Conservation (phyloP, 2,113 vertebrate genomes). For the Ptilorrhoa leucosticta region DNA sequence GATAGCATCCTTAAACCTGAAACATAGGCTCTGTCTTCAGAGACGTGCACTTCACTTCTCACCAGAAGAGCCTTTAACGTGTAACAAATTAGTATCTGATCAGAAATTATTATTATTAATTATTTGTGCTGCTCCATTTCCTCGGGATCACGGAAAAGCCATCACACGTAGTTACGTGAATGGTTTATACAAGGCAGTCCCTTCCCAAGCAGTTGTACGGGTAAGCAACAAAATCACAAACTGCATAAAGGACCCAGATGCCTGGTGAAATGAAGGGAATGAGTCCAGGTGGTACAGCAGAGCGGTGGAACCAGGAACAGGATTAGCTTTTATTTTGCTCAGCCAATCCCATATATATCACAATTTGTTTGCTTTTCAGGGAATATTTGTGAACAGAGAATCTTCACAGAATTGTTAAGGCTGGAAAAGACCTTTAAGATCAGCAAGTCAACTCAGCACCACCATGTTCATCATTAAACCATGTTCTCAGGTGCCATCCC, state of each 20-base stretch:
- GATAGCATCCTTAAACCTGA: neutral
- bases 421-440: neutral
- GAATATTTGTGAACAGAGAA: neutral
- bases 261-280: neutral
- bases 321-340: too few species aligned
- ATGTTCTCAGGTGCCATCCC: neutral
- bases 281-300: neutral
- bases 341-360: accelerated
- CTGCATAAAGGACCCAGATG: neutral
- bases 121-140: neutral
- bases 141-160: neutral
- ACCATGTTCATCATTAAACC: neutral
- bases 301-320: neutral
- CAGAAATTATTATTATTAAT: neutral
- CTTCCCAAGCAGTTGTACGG: neutral
- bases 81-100: neutral
- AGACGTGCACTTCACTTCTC: neutral
- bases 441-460: neutral
- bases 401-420: neutral
- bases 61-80: neutral
- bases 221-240: neutral
- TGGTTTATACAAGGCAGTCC: neutral
- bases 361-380: neutral
- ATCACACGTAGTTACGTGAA: accelerated
- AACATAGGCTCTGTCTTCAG: neutral